phyloP scores from a whole-genome alignment of 2,113 vertebrate genomes.

The Sturnus vulgaris region DNA sequence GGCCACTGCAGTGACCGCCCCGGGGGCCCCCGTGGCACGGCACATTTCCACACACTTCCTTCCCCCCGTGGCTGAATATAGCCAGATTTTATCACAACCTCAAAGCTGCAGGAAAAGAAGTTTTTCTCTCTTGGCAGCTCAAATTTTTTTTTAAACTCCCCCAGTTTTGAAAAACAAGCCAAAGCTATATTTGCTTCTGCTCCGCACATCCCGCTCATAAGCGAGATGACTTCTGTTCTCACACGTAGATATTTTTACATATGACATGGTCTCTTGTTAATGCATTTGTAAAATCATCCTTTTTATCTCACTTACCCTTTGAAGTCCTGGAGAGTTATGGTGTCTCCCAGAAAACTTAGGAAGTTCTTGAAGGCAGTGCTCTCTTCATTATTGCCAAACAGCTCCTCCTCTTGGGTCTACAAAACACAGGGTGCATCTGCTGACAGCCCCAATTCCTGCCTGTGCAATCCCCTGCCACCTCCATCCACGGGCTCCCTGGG shows the following conservation, averaged over 20 bases:
- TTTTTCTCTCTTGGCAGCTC: constrained; percentile 7
- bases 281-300: not conserved
- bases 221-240: constrained; percentile 34
- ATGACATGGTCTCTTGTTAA: not conserved
- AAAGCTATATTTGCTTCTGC: constrained; percentile 44
- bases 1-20: rapidly evolving
- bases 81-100: not conserved
- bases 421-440: not conserved
- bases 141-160: constrained; percentile 16
- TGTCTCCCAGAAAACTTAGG: constrained; percentile 86
- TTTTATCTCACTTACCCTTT: constrained; percentile 80
- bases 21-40: rapidly evolving
- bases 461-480: not conserved
- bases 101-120: not conserved
- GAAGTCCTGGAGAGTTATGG: constrained; percentile 90
- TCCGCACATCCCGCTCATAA: constrained; percentile 16
- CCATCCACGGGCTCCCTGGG: rapidly evolving
- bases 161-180: constrained; percentile 26
- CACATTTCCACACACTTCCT: not conserved
- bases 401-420: constrained; percentile 88
- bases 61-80: not conserved
- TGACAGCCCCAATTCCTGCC: not conserved
- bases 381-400: constrained; percentile 91
- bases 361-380: constrained; percentile 87
- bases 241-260: not conserved